Conservation (phyloP, 2,888 invertebrate genomes). For the Nasonovia ribisnigri region DNA sequence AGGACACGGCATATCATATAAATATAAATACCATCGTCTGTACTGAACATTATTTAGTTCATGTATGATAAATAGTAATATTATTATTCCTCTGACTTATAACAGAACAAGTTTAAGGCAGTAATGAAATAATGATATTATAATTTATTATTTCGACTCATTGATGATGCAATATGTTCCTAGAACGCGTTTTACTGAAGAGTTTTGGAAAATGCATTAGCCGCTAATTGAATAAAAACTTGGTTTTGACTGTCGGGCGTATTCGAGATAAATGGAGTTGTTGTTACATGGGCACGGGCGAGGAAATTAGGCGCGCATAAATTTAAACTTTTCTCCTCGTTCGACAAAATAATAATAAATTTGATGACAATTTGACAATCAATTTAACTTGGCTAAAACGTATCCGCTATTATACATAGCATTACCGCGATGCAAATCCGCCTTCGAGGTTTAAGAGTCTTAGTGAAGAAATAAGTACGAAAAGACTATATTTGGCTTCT, state of each 20-base stretch:
- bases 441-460: neutral
- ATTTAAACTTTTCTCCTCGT: conserved; percentile 18
- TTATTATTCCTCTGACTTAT: neutral
- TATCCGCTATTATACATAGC: no score
- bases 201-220: conserved; percentile 6
- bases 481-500: neutral
- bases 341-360: neutral
- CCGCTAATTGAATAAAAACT: conserved; percentile 34
- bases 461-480: neutral
- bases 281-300: neutral
- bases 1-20: neutral
- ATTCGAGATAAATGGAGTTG: conserved; percentile 20
- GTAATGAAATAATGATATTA: neutral
- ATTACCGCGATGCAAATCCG: neutral
- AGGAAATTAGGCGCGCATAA: conserved; percentile 14
- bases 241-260: neutral
- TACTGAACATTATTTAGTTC: neutral
- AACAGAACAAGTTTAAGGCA: neutral
- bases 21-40: neutral
- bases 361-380: conserved; percentile 33
- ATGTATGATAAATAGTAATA: neutral
- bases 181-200: neutral
- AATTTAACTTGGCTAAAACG: neutral
- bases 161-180: neutral
- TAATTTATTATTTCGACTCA: neutral